Conservation (phyloP, 2,113 vertebrate species). For the Pedionomus torquatus region DNA sequence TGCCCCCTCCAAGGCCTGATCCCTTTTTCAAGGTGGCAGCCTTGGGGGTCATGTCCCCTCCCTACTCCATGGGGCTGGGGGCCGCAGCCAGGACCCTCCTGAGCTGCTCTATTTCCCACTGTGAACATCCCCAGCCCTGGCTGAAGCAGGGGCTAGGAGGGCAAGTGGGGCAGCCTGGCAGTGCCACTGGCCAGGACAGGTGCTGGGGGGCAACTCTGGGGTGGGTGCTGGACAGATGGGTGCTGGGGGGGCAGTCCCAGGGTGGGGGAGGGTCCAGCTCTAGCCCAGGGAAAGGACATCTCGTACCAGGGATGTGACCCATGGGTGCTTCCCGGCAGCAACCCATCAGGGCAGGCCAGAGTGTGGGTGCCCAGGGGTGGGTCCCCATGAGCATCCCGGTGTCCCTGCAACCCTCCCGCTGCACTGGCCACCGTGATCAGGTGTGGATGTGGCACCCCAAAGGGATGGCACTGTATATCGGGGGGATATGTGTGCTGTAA, state of each 20-base stretch:
- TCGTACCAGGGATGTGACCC: no score
- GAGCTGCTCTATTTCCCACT: neutral
- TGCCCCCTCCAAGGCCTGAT: neutral
- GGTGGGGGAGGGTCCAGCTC: neutral
- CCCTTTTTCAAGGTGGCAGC: neutral
- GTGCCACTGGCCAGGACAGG: neutral
- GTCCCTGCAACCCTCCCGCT: neutral
- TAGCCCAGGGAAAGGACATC: neutral
- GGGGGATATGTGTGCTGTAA: neutral
- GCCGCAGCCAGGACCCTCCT: neutral
- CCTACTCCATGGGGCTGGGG: neutral
- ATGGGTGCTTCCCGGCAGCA: neutral
- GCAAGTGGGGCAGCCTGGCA: neutral
- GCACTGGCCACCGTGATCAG: fast-evolving
- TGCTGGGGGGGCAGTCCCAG: neutral
- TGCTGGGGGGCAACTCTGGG: neutral
- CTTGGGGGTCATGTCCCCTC: fast-evolving
- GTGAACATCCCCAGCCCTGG: neutral
- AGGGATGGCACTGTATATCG: fast-evolving
- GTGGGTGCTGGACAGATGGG: neutral
- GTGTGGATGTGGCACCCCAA: neutral
- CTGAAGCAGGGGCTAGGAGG: neutral
- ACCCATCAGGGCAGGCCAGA: neutral
- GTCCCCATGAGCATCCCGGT: fast-evolving
- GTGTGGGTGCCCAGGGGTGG: neutral